These are phyloP conservation scores for Pantelozetes paolii DNA, from an alignment of 2,888 invertebrate species.

Conservation along the genomic window DNA sequence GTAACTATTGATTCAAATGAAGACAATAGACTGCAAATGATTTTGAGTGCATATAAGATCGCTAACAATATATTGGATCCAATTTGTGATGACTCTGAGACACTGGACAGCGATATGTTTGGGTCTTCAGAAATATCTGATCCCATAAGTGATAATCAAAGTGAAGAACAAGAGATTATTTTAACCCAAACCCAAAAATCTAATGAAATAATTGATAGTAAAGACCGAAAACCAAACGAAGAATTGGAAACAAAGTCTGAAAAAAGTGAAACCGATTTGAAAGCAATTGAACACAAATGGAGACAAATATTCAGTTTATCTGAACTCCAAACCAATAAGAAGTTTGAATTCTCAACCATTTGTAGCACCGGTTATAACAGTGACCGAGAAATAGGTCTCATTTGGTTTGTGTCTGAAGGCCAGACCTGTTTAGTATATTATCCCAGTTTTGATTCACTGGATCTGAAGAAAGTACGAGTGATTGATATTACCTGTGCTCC, in stretches of 20 bases:
- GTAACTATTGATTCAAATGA: conserved; percentile 4
- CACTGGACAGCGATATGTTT: background rate
- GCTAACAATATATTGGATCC: background rate
- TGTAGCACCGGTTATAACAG: conserved; percentile 4
- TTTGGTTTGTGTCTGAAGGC: conserved; percentile 5
- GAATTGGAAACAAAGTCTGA: background rate
- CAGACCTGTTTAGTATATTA: background rate
- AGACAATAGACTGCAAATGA: conserved; percentile 9
- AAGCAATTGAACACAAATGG: background rate
- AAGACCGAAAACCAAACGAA: background rate
- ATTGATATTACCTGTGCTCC: background rate
- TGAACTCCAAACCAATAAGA: background rate
- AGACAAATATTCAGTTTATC: background rate
- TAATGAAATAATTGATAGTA: background rate
- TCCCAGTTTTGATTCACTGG: conserved; percentile 6
- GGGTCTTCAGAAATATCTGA: background rate
- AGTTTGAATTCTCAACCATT: background rate
- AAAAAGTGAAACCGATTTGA: background rate
- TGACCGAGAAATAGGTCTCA: conserved; percentile 3
- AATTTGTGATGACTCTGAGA: background rate
- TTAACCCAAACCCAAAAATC: background rate
- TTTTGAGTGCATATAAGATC: conserved; percentile 22
- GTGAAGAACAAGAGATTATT: no score
- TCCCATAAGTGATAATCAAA: no score
- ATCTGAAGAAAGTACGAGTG: background rate